These are phyloP conservation scores for Ormyrus thymus DNA, from an alignment of 2,888 invertebrate species.

Conservation along the genomic window DNA sequence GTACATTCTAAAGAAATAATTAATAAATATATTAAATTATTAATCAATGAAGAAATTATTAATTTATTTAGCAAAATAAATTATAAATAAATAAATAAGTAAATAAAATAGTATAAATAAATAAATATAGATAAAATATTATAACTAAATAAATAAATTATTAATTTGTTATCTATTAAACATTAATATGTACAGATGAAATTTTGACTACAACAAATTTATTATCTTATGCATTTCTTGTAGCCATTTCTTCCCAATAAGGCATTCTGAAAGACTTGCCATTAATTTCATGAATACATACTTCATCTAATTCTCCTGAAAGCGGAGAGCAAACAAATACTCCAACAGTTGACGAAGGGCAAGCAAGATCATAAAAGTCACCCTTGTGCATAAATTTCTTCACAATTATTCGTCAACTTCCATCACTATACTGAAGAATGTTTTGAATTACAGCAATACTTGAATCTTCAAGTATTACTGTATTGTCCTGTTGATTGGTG, in stretches of 20 bases:
- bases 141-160: too few relatives aligned
- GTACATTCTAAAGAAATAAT: too few relatives aligned
- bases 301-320: background rate
- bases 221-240: background rate
- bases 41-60: too few relatives aligned
- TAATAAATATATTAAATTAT: too few relatives aligned
- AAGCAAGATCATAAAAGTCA: background rate
- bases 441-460: background rate
- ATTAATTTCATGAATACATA: background rate
- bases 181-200: conserved; percentile 2
- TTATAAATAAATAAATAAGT: too few relatives aligned
- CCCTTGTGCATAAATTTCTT: background rate
- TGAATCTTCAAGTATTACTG: background rate
- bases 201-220: background rate
- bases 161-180: too few relatives aligned
- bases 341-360: background rate
- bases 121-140: too few relatives aligned
- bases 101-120: too few relatives aligned
- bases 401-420: background rate
- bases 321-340: background rate
- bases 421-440: background rate
- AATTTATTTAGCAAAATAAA: too few relatives aligned
- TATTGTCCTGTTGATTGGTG: background rate
- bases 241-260: background rate
- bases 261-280: background rate